These are phyloP conservation scores for Netelia inedita DNA, from an alignment of 2,888 invertebrate species.

Conservation along the genomic window DNA sequence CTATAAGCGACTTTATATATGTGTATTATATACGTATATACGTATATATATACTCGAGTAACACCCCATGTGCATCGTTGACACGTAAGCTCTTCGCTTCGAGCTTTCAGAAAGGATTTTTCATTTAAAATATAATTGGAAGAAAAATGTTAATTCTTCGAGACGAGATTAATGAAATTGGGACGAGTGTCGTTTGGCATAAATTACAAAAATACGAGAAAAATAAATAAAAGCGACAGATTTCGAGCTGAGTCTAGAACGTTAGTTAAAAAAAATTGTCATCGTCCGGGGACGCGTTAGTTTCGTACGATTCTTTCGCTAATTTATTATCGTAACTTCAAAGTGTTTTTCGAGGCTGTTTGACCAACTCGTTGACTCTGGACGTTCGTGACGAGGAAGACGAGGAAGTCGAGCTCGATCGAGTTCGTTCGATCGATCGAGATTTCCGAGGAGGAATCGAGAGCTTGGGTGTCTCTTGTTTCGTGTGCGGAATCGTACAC, in stretches of 20 bases:
- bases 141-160: background rate
- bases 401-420: background rate
- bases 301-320: too few species aligned
- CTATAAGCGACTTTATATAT: constrained; percentile 4
- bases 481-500: constrained; percentile 1
- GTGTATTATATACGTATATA: background rate
- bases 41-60: background rate
- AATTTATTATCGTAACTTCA: too few species aligned
- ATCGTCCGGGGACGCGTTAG: too few species aligned
- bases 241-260: too few species aligned
- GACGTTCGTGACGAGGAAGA: too few species aligned
- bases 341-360: too few species aligned
- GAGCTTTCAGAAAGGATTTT: background rate
- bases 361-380: too few species aligned
- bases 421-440: constrained; percentile 38
- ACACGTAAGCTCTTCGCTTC: background rate
- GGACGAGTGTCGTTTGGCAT: background rate
- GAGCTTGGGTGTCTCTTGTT: constrained; percentile 11
- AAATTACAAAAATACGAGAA: background rate
- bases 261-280: too few species aligned
- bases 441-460: constrained; percentile 32
- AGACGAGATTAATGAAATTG: background rate
- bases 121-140: background rate
- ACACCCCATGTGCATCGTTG: constrained; percentile 6
- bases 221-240: background rate